phyloP scores from a whole-genome alignment of 2,113 vertebrate genomes.

The Mustelus asterias region DNA sequence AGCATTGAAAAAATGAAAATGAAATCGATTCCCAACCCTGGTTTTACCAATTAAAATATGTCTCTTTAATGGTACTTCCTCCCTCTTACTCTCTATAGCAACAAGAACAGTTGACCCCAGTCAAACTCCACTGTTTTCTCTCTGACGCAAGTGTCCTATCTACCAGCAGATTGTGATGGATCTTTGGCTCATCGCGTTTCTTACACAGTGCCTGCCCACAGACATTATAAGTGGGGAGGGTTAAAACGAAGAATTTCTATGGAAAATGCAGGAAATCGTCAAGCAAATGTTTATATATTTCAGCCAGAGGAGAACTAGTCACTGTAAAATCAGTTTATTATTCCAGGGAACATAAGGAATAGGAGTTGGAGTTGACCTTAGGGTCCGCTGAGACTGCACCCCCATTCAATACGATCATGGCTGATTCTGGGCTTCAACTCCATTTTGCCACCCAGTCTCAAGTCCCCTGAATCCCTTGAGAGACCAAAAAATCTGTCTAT shows the following conservation, averaged over 20 bases:
- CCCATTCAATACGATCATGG: too few relatives aligned
- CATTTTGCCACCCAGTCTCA: too few relatives aligned
- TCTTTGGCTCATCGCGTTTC: not conserved
- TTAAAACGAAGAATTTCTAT: not conserved
- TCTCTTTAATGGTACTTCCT: not conserved
- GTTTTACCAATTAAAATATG: not conserved
- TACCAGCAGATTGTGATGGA: not conserved
- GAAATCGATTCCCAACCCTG: not conserved
- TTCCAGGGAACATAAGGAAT: not conserved
- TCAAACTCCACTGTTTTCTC: not conserved
- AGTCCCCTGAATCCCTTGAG: too few relatives aligned
- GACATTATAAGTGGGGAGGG: not conserved
- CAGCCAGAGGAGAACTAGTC: not conserved
- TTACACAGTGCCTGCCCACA: not conserved
- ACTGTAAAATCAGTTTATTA: not conserved
- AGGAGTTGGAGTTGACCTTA: too few relatives aligned
- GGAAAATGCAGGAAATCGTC: not conserved
- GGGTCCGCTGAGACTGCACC: too few relatives aligned
- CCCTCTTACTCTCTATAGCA: not conserved
- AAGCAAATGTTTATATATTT: not conserved
- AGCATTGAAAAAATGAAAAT: not conserved
- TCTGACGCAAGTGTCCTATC: not conserved
- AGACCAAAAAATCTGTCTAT: too few relatives aligned
- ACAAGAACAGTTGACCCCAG: not conserved
- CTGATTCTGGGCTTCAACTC: too few relatives aligned